phyloP scores from a whole-genome alignment of 2,113 vertebrate genomes.

The Mastomys coucha region DNA sequence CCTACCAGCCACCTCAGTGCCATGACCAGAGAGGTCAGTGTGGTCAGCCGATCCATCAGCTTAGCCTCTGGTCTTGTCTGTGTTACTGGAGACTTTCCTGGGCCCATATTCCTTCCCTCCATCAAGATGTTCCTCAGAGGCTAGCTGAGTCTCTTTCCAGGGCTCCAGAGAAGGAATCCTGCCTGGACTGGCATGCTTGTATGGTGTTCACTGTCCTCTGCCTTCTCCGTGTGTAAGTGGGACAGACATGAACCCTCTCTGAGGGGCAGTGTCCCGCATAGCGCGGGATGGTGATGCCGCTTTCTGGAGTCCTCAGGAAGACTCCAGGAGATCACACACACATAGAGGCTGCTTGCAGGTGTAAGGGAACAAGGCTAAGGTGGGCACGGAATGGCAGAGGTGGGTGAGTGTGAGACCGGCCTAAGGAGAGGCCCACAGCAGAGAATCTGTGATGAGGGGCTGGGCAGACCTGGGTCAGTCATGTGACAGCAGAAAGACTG shows the following conservation, averaged over 20 bases:
- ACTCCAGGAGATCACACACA: rapidly evolving
- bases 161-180: neutral
- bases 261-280: neutral
- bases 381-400: neutral
- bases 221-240: neutral
- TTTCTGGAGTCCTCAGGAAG: neutral
- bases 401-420: neutral
- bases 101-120: neutral
- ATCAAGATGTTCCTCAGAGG: neutral
- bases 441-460: rapidly evolving
- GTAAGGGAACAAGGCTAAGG: no score
- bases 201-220: neutral
- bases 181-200: neutral
- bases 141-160: neutral
- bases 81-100: neutral
- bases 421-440: neutral
- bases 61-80: neutral
- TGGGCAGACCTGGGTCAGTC: neutral
- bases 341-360: neutral
- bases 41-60: neutral
- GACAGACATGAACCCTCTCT: neutral
- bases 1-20: neutral
- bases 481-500: no score
- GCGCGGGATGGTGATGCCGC: neutral
- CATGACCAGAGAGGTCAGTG: neutral